Evolutionary conservation across 2,113 vertebrate genomes (phyloP).

Genomic region (Dicerorhinus sumatrensis): DNA sequence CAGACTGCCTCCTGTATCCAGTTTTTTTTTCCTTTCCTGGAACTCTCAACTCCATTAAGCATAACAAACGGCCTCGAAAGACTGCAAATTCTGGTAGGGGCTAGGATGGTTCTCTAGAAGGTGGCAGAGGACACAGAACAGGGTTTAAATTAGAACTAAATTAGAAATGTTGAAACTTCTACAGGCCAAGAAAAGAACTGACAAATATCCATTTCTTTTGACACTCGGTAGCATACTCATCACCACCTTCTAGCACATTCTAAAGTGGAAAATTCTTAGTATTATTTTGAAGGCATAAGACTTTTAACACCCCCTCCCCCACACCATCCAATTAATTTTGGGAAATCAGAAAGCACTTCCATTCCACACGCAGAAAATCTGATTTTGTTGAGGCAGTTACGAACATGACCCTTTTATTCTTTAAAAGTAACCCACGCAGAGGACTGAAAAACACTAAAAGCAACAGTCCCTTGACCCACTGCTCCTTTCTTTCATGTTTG

Average conservation of each 20-base stretch:
- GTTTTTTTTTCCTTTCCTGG: not conserved
- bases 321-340: not conserved
- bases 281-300: conserved; percentile 42
- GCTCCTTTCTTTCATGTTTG: not conserved
- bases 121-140: not conserved
- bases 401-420: not conserved
- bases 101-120: not conserved
- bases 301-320: not conserved
- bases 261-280: conserved; percentile 16
- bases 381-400: conserved; percentile 1
- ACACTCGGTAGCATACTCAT: not conserved
- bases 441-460: not conserved
- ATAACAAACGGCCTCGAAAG: not conserved
- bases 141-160: not conserved
- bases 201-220: not conserved
- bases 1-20: not conserved
- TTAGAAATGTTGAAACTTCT: not conserved
- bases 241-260: not conserved
- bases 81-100: not conserved
- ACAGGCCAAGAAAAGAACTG: conserved; percentile 15
- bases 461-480: not conserved
- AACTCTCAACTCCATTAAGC: not conserved
- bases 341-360: conserved; percentile 51
- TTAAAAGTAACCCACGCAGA: not conserved
- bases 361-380: not conserved